phyloP scores from a whole-genome alignment of 2,888 invertebrate genomes.

The Dasysyrphus albostriatus region DNA sequence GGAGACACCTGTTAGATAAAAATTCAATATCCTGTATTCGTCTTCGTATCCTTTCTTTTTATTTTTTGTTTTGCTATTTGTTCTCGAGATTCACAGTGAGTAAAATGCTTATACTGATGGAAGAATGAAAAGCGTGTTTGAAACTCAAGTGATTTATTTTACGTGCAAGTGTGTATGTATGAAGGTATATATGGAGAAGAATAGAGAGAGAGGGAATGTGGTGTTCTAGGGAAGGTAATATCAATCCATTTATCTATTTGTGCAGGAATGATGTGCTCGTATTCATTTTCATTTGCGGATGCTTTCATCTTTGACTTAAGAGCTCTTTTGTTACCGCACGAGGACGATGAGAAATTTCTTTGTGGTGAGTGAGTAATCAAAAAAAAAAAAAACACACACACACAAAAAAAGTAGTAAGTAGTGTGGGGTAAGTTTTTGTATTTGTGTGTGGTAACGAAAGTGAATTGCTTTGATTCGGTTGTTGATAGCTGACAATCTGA shows the following conservation, averaged over 20 bases:
- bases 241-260: slow-evolving; percentile 70
- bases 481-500: slow-evolving; percentile 25
- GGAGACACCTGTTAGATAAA: slow-evolving; percentile 78
- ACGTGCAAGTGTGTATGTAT: background rate
- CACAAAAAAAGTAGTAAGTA: background rate
- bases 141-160: slow-evolving; percentile 43
- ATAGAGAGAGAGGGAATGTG: slow-evolving; percentile 2
- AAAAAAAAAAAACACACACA: no score
- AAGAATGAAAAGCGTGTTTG: slow-evolving; percentile 32
- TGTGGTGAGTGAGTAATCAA: slow-evolving; percentile 47
- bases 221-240: slow-evolving; percentile 22
- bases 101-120: slow-evolving; percentile 11
- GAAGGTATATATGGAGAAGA: background rate
- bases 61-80: slow-evolving; percentile 32
- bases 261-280: slow-evolving; percentile 19
- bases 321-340: slow-evolving; percentile 50
- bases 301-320: slow-evolving; percentile 57
- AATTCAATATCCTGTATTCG: slow-evolving; percentile 78
- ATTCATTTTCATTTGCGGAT: slow-evolving; percentile 64
- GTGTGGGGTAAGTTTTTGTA: slow-evolving; percentile 8
- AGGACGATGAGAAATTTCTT: slow-evolving; percentile 28
- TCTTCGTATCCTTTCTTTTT: slow-evolving; percentile 30
- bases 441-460: slow-evolving; percentile 28
- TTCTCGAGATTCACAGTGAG: background rate
- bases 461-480: slow-evolving; percentile 49